phyloP scores from a whole-genome alignment of 2,888 invertebrate genomes.

The Eupithecia subfuscata region DNA sequence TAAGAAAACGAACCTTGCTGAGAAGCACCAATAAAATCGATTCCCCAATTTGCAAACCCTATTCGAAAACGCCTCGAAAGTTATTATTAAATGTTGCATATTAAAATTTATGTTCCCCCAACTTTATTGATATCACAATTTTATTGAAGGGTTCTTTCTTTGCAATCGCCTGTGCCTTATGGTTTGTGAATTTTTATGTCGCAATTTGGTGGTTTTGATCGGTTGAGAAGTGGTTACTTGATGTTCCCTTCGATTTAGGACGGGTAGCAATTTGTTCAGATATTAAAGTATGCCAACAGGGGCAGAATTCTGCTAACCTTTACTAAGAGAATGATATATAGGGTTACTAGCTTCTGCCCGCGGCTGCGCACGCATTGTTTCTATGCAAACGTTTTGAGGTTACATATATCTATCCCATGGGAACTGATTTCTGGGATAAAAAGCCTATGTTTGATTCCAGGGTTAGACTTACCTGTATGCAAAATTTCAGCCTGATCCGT shows the following conservation, averaged over 20 bases:
- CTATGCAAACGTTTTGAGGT: too few relatives aligned
- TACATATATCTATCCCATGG: too few relatives aligned
- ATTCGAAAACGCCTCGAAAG: slow-evolving; percentile 54
- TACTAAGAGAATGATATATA: too few relatives aligned
- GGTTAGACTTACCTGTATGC: too few relatives aligned
- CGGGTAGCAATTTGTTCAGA: neutral
- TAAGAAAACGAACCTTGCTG: neutral
- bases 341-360: too few relatives aligned
- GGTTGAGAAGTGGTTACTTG: slow-evolving; percentile 58
- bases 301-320: too few relatives aligned
- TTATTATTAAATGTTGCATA: slow-evolving; percentile 81
- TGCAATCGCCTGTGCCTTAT: slow-evolving; percentile 56
- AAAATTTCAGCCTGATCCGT: too few relatives aligned
- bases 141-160: slow-evolving; percentile 59
- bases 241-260: slow-evolving; percentile 17
- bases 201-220: slow-evolving; percentile 37
- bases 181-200: slow-evolving; percentile 60
- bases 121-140: slow-evolving; percentile 59
- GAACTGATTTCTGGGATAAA: too few relatives aligned
- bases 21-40: slow-evolving; percentile 42
- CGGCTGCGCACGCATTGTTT: too few relatives aligned
- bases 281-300: neutral
- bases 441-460: too few relatives aligned
- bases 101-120: slow-evolving; percentile 68
- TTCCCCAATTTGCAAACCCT: slow-evolving; percentile 53